phyloP scores from a whole-genome alignment of 2,797 vertebrate species.

The Micrastur ruficollis region DNA sequence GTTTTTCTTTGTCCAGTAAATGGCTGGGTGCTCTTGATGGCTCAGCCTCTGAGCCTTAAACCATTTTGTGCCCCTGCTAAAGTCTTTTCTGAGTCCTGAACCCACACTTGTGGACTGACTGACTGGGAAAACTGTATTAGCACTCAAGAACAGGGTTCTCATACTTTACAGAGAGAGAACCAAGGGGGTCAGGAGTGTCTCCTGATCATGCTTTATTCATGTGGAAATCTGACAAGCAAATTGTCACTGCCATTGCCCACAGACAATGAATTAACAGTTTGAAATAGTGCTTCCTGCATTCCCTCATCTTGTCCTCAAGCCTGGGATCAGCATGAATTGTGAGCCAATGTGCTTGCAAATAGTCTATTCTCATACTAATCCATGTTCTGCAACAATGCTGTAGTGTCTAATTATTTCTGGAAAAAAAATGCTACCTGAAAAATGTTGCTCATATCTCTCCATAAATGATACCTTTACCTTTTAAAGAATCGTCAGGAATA shows the following conservation, averaged over 20 bases:
- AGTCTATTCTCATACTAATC: neutral
- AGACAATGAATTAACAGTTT: neutral
- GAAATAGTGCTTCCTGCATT: neutral
- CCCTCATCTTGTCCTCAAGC: neutral
- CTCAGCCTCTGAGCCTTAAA: neutral
- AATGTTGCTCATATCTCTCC: neutral
- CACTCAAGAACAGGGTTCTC: neutral
- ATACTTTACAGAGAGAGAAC: neutral
- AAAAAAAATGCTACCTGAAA: neutral
- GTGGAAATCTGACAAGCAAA: neutral
- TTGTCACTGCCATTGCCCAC: neutral
- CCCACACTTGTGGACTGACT: accelerated
- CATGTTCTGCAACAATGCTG: neutral
- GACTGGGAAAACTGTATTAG: neutral
- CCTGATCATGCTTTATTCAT: neutral
- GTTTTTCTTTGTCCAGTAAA: neutral
- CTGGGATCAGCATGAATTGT: neutral
- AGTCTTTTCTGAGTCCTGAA: neutral
- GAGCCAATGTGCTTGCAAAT: neutral
- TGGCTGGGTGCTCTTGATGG: neutral
- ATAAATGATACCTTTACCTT: neutral
- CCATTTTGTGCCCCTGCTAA: neutral
- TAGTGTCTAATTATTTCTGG: neutral
- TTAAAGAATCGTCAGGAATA: neutral
- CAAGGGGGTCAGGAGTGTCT: neutral